Evolutionary conservation across 2,797 vertebrate genomes (phyloP), one percentile per base, ranked within the genome.

Genomic region (Sciurus carolinensis): DNA sequence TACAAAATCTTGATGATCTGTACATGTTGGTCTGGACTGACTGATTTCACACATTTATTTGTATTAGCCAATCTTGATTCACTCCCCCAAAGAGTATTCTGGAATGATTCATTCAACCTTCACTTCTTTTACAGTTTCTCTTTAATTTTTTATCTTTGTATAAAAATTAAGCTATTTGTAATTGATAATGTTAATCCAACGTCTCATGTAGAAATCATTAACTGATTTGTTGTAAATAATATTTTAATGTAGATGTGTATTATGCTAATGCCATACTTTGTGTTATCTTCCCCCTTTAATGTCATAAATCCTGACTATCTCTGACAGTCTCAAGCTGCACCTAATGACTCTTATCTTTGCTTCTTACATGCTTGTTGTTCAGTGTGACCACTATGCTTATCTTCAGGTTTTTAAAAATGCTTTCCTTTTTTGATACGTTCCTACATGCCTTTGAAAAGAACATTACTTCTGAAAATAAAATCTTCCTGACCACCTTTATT

Each of bases 141-240:
- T 50, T 66, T 81, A 72, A 59, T 36, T 54, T 82, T 92, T 87
- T 66, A 62, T 85, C n/a, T 75, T 86, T 90, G 8, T 44, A 86
- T 90, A 90, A 91, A 86, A 95, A 80, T 67, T 87, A 95, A 50
- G 17, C 15, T 92, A 62, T 73, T 87, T 92, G 69, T 95, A 54
- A 90, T 44, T 57, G 42, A 96, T 69, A 87, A 90, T 67, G 6
- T 57, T 57, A 66, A 87, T n/a, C 69, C 73, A 77, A 89, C 66
- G 4, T 85, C 33, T 94, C 57, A 57, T 57, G 0, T 69, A 69
- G 44, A 15, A 75, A 79, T 86, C 71, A 36, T 73, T 82, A 24
- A 83, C 44, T 3, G 92, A 87, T 47, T 75, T 91, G 9, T 91
- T 80, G 57, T 33, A 94, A 75, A 83, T 1, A 67, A n/a, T 69